These are phyloP conservation scores for Lithophane ornitopus DNA, from an alignment of 2,888 invertebrate genomes.

Conservation along the genomic window DNA sequence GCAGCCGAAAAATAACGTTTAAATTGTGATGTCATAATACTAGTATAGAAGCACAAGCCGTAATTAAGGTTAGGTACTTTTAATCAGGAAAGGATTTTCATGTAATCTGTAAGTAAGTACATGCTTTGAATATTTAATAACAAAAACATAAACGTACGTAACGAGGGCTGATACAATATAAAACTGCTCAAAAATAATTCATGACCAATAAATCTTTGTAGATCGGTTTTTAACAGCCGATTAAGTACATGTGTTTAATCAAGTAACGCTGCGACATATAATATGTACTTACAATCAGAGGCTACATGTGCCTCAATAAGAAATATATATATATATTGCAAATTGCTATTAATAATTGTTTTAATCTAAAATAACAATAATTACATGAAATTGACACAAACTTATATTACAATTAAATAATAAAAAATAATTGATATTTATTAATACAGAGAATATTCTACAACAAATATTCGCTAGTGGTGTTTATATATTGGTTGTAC, in stretches of 20 bases:
- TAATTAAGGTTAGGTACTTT: slow-evolving; percentile 33
- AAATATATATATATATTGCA: slow-evolving; percentile 38
- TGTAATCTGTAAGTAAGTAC: slow-evolving; percentile 49
- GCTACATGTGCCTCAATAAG: slow-evolving; percentile 37
- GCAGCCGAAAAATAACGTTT: slow-evolving; percentile 45
- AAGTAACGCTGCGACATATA: slow-evolving; percentile 59
- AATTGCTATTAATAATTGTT: slow-evolving; percentile 56
- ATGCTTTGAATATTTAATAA: slow-evolving; percentile 14
- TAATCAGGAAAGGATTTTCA: slow-evolving; percentile 23
- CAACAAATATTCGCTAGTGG: slow-evolving; percentile 86
- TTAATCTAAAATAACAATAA: slow-evolving; percentile 70
- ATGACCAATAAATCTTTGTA: slow-evolving; percentile 11
- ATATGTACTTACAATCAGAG: slow-evolving; percentile 52
- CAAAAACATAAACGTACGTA: slow-evolving; percentile 4
- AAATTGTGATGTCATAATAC: slow-evolving; percentile 59
- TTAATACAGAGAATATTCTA: slow-evolving; percentile 83
- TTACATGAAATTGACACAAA: slow-evolving; percentile 82
- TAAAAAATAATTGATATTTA: slow-evolving; percentile 74
- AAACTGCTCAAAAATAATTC: slow-evolving; percentile 23
- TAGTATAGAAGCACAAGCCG: slow-evolving; percentile 51
- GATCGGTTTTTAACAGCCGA: slow-evolving; percentile 34
- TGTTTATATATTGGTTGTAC: slow-evolving; percentile 82
- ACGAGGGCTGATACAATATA: slow-evolving; percentile 22
- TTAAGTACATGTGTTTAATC: slow-evolving; percentile 66
- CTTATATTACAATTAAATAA: slow-evolving; percentile 71